Base-by-base conservation (phyloP, 2,113 vertebrate species). In the Donacobius atricapilla region DNA sequence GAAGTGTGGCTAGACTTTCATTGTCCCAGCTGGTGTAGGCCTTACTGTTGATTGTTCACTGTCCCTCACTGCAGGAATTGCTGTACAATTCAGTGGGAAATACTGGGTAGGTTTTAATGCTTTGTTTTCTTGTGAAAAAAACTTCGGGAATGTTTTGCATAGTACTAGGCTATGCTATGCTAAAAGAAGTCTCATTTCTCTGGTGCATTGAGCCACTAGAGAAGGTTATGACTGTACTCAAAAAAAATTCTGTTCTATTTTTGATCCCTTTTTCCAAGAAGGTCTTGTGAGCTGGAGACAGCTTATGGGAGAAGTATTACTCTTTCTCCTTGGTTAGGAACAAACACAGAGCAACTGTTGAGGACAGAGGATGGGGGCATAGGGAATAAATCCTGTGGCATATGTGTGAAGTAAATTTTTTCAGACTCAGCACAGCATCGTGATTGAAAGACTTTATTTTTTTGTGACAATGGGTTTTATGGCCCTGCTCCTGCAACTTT, bases 321-420 rank as follows among this genome's bases (percentile, higher is more conserved):
- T 57, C 15, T 27, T 53, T 44, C 27, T 51, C 6, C 21, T 24
- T 45, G 5, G 4, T 37, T 50, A 82, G 57, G 39, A 89, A 20
- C 19, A 83, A 48, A 44, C 25, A 50, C 14, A 53, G 56, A 75
- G 3, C 37, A 79, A 33, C 27, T 13, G 6, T 21, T 76, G 42
- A 73, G 53, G 24, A 10, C 6, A 51, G 45, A 18, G 17, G 21
- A 28, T 0, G 1, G 9, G 11, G 5, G 10, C 0, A 0, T 13
- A 37, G 30, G 30, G 39, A 53, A 48, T 22, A 60, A 79, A 40
- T 72, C 16, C 28, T 24, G 6, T 45, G 28, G 7, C 30, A 45
- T 35, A 16, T 2, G 2, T 42, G 23, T 40, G 4, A 76, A 75
- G 7, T 45, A 50, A 68, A 7, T 8, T 57, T 54, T 58, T 22